Percentiles rank a stretch among this genome's conserved stretches.
Evolutionary conservation across 2,113 vertebrate species (phyloP).

Genomic region (Heterotilapia buettikoferi): DNA sequence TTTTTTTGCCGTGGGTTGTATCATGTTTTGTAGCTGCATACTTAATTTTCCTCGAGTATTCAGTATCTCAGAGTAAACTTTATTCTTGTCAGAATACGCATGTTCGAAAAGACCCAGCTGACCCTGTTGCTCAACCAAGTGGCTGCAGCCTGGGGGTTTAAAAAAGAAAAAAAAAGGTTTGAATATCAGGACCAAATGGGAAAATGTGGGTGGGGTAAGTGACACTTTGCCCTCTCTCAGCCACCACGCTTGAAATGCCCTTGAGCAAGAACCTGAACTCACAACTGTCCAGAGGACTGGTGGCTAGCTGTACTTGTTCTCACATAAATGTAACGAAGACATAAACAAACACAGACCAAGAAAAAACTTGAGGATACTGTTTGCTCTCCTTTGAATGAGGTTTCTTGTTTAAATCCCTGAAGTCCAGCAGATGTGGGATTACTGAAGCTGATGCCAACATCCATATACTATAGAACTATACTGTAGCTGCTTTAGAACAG

Average conservation of each 20-base stretch:
- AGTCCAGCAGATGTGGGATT: background rate
- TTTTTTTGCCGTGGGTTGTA: background rate
- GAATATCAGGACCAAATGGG: background rate
- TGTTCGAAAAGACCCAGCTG: background rate
- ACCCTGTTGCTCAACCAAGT: slow-evolving; percentile 3
- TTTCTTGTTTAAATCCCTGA: background rate
- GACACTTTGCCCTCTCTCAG: background rate
- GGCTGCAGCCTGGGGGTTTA: background rate
- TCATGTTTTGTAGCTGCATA: background rate
- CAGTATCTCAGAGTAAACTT: background rate
- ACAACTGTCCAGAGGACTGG: background rate
- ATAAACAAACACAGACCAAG: background rate
- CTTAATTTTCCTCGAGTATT: background rate
- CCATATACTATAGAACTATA: background rate
- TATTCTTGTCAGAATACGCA: background rate
- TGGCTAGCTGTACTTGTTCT: background rate
- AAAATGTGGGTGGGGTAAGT: slow-evolving; percentile 27
- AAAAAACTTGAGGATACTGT: background rate
- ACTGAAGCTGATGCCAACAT: background rate
- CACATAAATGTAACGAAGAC: background rate
- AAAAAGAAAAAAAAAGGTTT: background rate
- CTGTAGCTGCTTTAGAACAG: background rate
- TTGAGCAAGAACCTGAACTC: slow-evolving; percentile 29
- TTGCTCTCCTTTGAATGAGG: background rate
- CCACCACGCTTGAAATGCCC: slow-evolving; percentile 4